A percentile compares a stretch with the other conserved stretches of the same genome.
Conservation (phyloP, 2,797 vertebrate genomes). For the Neomorphus geoffroyi region DNA sequence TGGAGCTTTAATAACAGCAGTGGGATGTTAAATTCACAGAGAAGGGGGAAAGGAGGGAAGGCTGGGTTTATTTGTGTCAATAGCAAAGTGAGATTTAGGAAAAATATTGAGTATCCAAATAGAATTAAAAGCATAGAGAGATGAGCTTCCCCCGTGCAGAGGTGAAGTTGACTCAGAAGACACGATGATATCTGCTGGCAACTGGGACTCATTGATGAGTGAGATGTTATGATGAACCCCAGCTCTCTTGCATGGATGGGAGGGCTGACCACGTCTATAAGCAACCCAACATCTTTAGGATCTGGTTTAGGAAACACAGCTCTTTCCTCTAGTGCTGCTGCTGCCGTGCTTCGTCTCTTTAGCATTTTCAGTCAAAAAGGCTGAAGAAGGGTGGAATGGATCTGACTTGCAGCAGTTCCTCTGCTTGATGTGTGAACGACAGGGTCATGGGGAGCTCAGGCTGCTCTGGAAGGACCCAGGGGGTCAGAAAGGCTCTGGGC, state of each 20-base stretch:
- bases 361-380: neutral
- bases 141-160: rapidly evolving
- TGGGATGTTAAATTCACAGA: neutral
- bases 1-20: neutral
- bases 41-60: neutral
- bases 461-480: neutral
- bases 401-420: neutral
- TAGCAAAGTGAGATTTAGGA: neutral
- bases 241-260: rapidly evolving
- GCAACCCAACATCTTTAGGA: neutral
- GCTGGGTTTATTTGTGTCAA: neutral
- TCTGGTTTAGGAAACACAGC: neutral
- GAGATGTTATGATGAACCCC: neutral
- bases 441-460: neutral
- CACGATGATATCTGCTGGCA: rapidly evolving
- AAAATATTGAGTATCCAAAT: neutral
- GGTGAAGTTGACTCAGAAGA: rapidly evolving
- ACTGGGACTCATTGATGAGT: neutral
- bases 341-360: neutral
- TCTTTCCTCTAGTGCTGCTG: neutral
- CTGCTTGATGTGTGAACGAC: neutral
- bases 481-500: neutral
- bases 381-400: neutral
- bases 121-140: neutral
- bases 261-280: neutral